Evolutionary conservation across 2,888 invertebrate species (phyloP).

Genomic region (Helicoverpa assulta): DNA sequence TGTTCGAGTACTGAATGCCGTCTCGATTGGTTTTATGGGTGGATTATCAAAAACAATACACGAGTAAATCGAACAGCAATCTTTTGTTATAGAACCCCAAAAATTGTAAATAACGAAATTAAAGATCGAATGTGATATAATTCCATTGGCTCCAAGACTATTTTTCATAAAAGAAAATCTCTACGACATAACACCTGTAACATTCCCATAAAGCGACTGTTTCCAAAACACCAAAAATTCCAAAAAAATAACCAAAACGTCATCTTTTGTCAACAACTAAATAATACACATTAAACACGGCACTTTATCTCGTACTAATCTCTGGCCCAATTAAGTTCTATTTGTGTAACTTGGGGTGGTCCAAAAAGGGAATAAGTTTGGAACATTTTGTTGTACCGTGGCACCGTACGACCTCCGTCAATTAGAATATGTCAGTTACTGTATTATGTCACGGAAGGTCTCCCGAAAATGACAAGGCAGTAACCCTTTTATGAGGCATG

Average conservation of each 20-base stretch:
- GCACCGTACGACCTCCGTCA: conserved; percentile 79
- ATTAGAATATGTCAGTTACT: conserved; percentile 83
- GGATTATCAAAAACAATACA: not conserved
- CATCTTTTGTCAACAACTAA: conserved; percentile 71
- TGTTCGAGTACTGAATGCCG: conserved; percentile 6
- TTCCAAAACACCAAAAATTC: conserved; percentile 25
- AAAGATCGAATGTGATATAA: not conserved
- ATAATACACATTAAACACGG: conserved; percentile 70
- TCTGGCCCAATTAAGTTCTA: conserved; percentile 83
- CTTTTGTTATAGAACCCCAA: not conserved
- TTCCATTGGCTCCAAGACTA: not conserved
- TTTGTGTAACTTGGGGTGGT: conserved; percentile 85
- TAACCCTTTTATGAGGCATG: conserved; percentile 36
- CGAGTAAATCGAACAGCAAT: not conserved
- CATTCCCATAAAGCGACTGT: not conserved
- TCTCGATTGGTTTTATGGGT: not conserved
- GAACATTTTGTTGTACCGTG: conserved; percentile 68
- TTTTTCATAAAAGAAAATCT: not conserved
- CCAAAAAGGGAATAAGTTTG: conserved; percentile 69
- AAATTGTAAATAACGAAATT: not conserved
- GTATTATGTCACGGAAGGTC: conserved; percentile 71
- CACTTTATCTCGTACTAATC: conserved; percentile 81
- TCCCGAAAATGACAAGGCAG: conserved; percentile 61
- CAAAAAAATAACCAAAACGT: conserved; percentile 42
- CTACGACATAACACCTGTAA: not conserved